phyloP scores from a whole-genome alignment of 2,113 vertebrate genomes.

The Noctilio leporinus region DNA sequence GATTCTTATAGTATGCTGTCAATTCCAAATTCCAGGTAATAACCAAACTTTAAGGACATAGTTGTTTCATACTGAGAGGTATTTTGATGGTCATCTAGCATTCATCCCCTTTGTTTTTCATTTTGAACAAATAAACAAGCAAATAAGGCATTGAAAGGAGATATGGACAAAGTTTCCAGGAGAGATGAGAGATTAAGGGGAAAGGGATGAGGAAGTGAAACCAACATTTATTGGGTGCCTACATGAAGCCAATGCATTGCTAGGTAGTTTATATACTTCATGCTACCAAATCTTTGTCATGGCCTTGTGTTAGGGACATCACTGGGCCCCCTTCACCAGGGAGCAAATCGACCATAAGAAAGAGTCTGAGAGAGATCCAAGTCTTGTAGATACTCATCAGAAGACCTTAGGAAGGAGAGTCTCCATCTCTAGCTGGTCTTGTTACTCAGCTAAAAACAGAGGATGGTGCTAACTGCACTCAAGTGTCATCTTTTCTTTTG shows the following conservation, averaged over 20 bases:
- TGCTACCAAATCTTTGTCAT: neutral
- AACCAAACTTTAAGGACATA: neutral
- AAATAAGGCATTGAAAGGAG: neutral
- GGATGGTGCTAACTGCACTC: fast-evolving
- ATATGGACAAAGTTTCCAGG: no score
- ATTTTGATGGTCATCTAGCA: neutral
- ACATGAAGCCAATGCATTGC: fast-evolving
- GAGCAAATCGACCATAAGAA: neutral
- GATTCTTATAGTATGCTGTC: neutral
- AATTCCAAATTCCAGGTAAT: neutral
- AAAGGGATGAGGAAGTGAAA: neutral
- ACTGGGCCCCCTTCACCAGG: neutral
- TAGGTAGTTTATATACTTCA: neutral
- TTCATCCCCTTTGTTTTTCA: neutral
- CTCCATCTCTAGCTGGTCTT: neutral
- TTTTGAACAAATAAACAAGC: neutral
- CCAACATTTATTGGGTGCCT: neutral
- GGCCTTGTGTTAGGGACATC: neutral
- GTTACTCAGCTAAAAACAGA: neutral
- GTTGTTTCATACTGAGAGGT: neutral
- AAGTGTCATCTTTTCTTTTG: neutral
- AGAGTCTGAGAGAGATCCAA: neutral
- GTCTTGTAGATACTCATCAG: fast-evolving
- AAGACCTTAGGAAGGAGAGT: neutral
- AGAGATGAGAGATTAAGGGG: neutral